Evolutionary conservation across 2,888 invertebrate species (phyloP).

Genomic region (Trissolcus brochymenae): DNA sequence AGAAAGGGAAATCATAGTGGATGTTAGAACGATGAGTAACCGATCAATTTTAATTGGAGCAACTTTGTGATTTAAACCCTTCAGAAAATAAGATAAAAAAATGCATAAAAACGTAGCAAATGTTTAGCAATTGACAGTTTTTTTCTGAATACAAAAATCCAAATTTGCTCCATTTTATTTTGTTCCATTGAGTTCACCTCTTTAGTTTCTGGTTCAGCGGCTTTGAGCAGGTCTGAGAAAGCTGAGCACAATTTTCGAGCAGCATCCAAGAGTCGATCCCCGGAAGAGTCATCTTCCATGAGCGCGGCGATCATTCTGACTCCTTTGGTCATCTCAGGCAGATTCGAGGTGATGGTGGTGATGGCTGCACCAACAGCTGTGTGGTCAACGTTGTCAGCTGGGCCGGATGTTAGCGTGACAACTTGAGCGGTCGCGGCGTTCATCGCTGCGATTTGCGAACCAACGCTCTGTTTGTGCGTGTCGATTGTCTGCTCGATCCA

Average conservation of each 20-base stretch:
- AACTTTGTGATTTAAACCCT: constrained; percentile 8
- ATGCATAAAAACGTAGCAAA: too few relatives aligned
- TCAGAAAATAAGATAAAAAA: too few relatives aligned
- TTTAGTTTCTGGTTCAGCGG: constrained; percentile 96
- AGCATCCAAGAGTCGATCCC: constrained; percentile 92
- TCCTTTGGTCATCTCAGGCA: constrained; percentile 96
- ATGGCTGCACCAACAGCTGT: constrained; percentile 98
- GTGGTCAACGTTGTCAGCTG: constrained; percentile 94
- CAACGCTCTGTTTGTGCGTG: constrained; percentile 96
- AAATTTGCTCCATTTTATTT: constrained; percentile 8
- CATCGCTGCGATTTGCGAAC: constrained; percentile 98
- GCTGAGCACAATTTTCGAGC: constrained; percentile 94
- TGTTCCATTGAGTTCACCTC: constrained; percentile 78
- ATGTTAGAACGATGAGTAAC: constrained; percentile 34
- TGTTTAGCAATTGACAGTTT: not conserved
- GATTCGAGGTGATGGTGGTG: constrained; percentile 95
- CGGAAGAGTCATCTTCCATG: constrained; percentile 90
- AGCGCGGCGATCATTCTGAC: constrained; percentile 97
- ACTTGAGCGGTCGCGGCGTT: constrained; percentile 99
- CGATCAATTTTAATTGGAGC: constrained; percentile 12
- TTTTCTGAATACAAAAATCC: not conserved
- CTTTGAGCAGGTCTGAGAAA: constrained; percentile 94
- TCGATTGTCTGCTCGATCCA: constrained; percentile 97
- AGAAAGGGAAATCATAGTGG: constrained; percentile 57
- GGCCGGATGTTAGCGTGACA: constrained; percentile 89